phyloP scores from a whole-genome alignment of 2,113 vertebrate species.

The Rutilus rutilus region DNA sequence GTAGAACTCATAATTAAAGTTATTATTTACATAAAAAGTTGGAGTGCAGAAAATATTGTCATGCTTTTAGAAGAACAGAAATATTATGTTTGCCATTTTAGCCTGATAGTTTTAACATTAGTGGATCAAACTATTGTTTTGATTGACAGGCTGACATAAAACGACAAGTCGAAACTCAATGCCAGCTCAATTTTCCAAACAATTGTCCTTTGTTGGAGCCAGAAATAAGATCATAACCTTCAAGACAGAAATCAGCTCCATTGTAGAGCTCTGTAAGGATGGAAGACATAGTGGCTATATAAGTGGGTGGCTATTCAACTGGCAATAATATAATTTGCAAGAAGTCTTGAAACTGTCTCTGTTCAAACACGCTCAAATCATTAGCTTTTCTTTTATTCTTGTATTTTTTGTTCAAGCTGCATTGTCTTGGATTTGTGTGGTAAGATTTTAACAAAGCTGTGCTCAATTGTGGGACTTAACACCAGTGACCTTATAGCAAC shows the following conservation, averaged over 20 bases:
- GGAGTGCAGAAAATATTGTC: not conserved
- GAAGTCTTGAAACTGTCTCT: not conserved
- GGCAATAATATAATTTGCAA: constrained; percentile 13
- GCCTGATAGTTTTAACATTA: not conserved
- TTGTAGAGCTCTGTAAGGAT: not conserved
- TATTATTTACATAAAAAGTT: constrained; percentile 26
- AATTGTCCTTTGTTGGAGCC: not conserved
- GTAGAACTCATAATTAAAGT: constrained; percentile 8
- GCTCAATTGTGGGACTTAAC: not conserved
- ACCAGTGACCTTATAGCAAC: not conserved
- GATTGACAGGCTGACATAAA: not conserved
- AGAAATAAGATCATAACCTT: constrained; percentile 20
- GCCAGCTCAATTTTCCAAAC: not conserved
- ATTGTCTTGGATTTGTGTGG: not conserved
- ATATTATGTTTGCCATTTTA: not conserved
- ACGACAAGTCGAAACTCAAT: not conserved
- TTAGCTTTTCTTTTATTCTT: constrained; percentile 8
- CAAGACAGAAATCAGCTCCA: constrained; percentile 9
- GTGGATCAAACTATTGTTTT: not conserved
- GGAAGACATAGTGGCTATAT: not conserved
- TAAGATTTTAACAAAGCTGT: constrained; percentile 10
- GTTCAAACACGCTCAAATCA: constrained; percentile 4
- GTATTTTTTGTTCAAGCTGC: not conserved
- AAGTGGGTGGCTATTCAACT: not conserved
- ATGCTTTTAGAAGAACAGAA: not conserved